Percentiles rank a stretch among this genome's conserved stretches.
phyloP scores from a whole-genome alignment of 2,888 invertebrate species.

The Drosophila diplacantha region DNA sequence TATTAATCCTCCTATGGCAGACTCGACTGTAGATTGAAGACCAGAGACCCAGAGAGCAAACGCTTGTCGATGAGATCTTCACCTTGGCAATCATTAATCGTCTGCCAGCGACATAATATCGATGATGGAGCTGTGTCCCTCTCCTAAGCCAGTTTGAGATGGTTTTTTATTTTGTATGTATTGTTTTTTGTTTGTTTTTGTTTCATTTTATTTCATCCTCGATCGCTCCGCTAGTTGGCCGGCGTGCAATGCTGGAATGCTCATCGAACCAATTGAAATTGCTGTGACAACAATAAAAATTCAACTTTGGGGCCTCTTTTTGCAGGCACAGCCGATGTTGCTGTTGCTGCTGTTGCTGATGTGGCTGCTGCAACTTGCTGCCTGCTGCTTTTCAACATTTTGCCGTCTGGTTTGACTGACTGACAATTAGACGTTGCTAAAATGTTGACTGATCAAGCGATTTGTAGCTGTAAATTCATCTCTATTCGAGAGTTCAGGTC shows the following conservation, averaged over 20 bases:
- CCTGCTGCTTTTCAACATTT: constrained; percentile 17
- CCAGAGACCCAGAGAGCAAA: constrained; percentile 25
- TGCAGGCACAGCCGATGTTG: constrained; percentile 28
- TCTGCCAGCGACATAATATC: constrained; percentile 76
- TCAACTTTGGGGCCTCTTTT: constrained; percentile 69
- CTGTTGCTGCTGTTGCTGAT: background rate
- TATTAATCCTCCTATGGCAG: background rate
- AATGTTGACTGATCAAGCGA: constrained; percentile 75
- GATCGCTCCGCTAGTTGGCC: constrained; percentile 61
- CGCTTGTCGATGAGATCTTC: constrained; percentile 74
- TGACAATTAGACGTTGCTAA: constrained; percentile 72
- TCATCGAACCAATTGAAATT: constrained; percentile 77
- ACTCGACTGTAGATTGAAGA: constrained; percentile 6
- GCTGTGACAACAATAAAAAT: constrained; percentile 77
- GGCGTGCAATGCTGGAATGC: constrained; percentile 73
- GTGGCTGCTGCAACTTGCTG: constrained; percentile 7
- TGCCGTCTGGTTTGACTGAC: constrained; percentile 59
- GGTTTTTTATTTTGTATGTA: constrained; percentile 13
- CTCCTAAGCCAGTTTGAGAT: constrained; percentile 39
- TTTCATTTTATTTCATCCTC: constrained; percentile 35
- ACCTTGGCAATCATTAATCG: constrained; percentile 77
- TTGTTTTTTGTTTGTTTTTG: constrained; percentile 31
- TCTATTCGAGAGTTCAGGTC: constrained; percentile 66
- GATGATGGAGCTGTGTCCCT: constrained; percentile 67
- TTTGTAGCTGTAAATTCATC: constrained; percentile 76